Percentiles rank a stretch among this genome's conserved stretches.
These are phyloP conservation scores for Sylvilagus floridanus DNA, from an alignment of 2,797 vertebrate species.

Conservation along the genomic window DNA sequence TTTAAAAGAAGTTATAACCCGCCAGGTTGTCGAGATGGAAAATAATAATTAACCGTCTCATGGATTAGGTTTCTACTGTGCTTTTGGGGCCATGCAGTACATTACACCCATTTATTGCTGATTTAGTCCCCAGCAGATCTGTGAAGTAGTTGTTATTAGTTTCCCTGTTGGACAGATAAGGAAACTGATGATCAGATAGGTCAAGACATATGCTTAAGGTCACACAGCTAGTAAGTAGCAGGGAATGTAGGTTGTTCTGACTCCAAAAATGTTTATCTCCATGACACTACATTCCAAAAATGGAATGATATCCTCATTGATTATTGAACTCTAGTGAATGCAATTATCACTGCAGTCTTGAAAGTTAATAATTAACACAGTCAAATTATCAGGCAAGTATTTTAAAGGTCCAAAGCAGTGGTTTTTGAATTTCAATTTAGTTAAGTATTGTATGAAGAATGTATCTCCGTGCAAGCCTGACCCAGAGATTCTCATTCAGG, in stretches of 20 bases:
- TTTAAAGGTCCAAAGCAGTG: neutral
- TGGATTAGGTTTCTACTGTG: neutral
- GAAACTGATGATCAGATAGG: neutral
- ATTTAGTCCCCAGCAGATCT: no score
- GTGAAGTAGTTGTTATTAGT: neutral
- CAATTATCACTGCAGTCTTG: neutral
- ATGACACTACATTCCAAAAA: neutral
- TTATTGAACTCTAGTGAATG: neutral
- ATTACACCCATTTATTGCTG: neutral
- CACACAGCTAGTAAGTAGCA: neutral
- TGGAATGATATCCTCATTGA: neutral
- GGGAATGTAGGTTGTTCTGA: neutral
- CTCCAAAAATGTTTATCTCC: neutral
- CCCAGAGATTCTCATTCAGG: neutral
- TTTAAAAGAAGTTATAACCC: accelerated
- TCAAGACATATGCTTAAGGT: neutral
- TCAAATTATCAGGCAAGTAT: neutral
- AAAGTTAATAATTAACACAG: neutral
- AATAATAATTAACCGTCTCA: neutral
- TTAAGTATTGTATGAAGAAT: neutral
- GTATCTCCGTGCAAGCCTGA: neutral
- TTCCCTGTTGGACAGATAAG: neutral
- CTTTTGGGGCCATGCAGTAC: neutral
- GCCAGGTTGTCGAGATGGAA: neutral
- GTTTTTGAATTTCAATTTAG: slow-evolving; percentile 4